Evolutionary conservation across 37 sponge, comb jelly and placozoan species (phyloP), one percentile per base, ranked within the genome.

Genomic region (Agelas oroides): DNA sequence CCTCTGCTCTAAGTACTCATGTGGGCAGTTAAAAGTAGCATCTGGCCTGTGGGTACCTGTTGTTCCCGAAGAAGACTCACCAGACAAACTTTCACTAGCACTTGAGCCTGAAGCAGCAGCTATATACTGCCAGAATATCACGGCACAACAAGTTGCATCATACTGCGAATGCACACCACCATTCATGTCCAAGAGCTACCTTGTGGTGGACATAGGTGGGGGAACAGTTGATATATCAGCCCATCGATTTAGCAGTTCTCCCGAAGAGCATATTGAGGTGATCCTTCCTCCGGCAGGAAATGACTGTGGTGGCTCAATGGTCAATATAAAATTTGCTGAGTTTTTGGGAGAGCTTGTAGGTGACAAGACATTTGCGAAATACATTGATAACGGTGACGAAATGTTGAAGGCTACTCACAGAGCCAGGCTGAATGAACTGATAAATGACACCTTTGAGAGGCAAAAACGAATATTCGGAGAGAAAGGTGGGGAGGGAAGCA

Each of bases 71-170:
- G 46, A 46, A 46, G 46, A 46, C 3, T 3, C 46, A 46, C 76
- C 84, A 27, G 84, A 84, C 3, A 75, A 63, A 36, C 75, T 84
- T 8, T 74, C 84, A 17, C 66, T 84, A n/a, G 84, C 84, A 3
- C 66, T 84, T 37, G 84, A 84, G 41, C 84, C 84, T 28, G 84
- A 84, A 74, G 61, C 84, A 46, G 84, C 84, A 53, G 84, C 84
- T 20, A 64, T 84, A 1, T 75, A 25, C 36, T 84, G 84, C 35
- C 61, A 65, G 64, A 38, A 70, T 1, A 3, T 53, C 61, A 23
- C 5, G 2, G 25, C 59, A 1, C 17, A 18, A 34, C 37, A 35
- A 5, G 46, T 46, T 46, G 46, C 46, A 8, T 46, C 46, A 3
- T 46, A 46, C 46, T 46, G 46, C 46, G 6, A 46, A 46, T 12